Evolutionary conservation across 2,888 invertebrate genomes (phyloP), one percentile per base, ranked within the genome.

Genomic region (Seladonia tumulorum): DNA sequence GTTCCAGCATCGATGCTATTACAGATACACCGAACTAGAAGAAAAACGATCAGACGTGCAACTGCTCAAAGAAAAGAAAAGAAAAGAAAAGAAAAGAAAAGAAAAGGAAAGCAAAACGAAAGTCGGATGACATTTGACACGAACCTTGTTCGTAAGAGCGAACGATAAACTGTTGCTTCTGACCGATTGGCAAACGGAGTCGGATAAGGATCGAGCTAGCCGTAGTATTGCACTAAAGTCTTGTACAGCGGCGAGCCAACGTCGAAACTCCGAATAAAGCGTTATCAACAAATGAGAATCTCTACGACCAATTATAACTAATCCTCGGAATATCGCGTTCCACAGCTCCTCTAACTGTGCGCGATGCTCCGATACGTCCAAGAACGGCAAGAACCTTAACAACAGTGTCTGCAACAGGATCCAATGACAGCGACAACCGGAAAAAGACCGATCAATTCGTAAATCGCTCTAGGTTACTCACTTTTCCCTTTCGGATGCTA

Each of bases 401-500:
- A 98, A 94, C 81, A 98, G 94, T 93, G 96, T 96, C 97, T 98
- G 94, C 39, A 94, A 95, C 60, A 82, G 42, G 83, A 4, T 47
- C 1, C 35, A 73, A 78, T 7, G 14, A 42, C 42, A 70, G 14
- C 14, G 42, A 42, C n/a, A 7, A 22, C 14, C 42, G 25, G 1
- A 35, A 3, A 5, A 42, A 45, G 1, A 68, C 45, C n/a, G 8
- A 73, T 29, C 10, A 2, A 68, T 39, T 68, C 35, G 35, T 22
- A 29, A 35, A 10, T 68, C 18, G 5, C 10, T 68, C 5, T 22
- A 12, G 7, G 39, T 53, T 7, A 90, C 94, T 92, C 94, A 98
- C 98, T 96, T 97, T 97, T 92, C 98, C 98, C 94, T 98, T 98
- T 89, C 98, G 96, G 72, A 98, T 97, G 89, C 96, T 96, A 93